These are phyloP conservation scores for Alitta virens DNA, from an alignment of 2,888 invertebrate genomes.

Conservation along the genomic window DNA sequence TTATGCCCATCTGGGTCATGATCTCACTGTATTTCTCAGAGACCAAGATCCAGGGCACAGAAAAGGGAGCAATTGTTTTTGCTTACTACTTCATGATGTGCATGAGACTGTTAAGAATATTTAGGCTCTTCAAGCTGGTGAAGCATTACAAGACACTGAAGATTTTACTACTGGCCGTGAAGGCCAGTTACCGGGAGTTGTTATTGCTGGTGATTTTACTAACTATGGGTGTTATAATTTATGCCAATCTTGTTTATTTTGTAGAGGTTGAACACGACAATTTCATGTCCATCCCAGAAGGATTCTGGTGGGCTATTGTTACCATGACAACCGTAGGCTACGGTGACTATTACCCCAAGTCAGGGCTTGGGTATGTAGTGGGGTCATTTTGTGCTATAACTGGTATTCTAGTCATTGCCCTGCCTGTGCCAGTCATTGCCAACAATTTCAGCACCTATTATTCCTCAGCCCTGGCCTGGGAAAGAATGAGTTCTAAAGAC, in stretches of 20 bases:
- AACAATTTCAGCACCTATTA: slow-evolving; percentile 15
- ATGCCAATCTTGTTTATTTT: slow-evolving; percentile 16
- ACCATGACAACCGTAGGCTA: slow-evolving; percentile 17
- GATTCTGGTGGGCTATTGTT: slow-evolving; percentile 18
- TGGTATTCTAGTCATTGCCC: slow-evolving; percentile 16
- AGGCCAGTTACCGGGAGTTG: slow-evolving; percentile 15
- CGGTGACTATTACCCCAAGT: slow-evolving; percentile 14
- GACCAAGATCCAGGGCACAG: slow-evolving; percentile 1
- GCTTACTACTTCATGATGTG: slow-evolving; percentile 18
- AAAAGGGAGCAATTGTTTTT: slow-evolving; percentile 15
- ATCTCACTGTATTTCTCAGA: slow-evolving; percentile 4
- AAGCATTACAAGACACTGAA: slow-evolving; percentile 14
- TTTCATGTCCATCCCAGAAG: slow-evolving; percentile 18
- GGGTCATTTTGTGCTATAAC: slow-evolving; percentile 15
- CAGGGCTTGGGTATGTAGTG: slow-evolving; percentile 12
- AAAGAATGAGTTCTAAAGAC: slow-evolving; percentile 5
- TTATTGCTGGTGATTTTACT: slow-evolving; percentile 14
- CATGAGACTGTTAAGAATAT: slow-evolving; percentile 8
- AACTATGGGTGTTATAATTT: slow-evolving; percentile 13
- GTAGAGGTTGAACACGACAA: slow-evolving; percentile 17
- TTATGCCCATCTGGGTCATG: slow-evolving; percentile 17
- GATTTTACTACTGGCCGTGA: slow-evolving; percentile 16
- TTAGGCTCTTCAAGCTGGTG: slow-evolving; percentile 15
- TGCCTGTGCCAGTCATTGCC: slow-evolving; percentile 16
- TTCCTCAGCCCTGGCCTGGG: slow-evolving; percentile 6